Evolutionary conservation across 2,797 vertebrate genomes (phyloP), one percentile per base, ranked within the genome.

Genomic region (Typhlichthys eigenmanni): DNA sequence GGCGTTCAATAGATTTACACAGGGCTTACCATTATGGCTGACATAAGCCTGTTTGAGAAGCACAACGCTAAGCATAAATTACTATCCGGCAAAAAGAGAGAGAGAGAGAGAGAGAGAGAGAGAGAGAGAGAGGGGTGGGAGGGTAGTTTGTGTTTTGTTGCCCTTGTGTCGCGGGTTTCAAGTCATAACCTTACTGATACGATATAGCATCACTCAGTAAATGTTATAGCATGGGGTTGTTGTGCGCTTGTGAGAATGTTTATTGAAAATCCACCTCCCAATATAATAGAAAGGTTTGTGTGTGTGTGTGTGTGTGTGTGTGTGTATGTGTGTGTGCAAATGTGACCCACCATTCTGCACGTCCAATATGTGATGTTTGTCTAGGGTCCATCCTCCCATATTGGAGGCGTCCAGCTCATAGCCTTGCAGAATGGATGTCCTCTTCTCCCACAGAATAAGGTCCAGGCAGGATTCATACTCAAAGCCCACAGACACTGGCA

Each of bases 361-460:
- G 83, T 96, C 94, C 82, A 95, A 85, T 82, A 94, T 89, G 45
- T 96, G 95, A 82, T 96, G 95, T 49, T 95, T 95, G 88, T 95
- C 93, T 73, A 96, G 90, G 16, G 94, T 92, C 95, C 95, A 96
- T 72, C 95, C 93, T 14, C 95, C 95, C 66, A 96, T 87, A 76
- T 94, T 95, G 64, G 95, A 95, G 74, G 93, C 92, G 83, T 95
- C 93, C 91, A 95, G 89, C 82, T 95, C 94, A 81, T 94, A 95
- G 47, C 94, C 95, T 88, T 95, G 95, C 71, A 95, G 81, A 72
- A 91, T 83, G 49, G 93, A 92, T 56, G 92, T 93, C 79, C 93
- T 92, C 86, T 92, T 93, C 85, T 95, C 94, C 94, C 75, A 95
- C 81, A 95, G 86, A 71, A 95, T 87, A 74, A 95, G 87, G 77